A percentile compares a stretch with the other conserved stretches of the same genome.
Evolutionary conservation across 2,113 vertebrate species (phyloP).

Genomic region (Rallus limicola): DNA sequence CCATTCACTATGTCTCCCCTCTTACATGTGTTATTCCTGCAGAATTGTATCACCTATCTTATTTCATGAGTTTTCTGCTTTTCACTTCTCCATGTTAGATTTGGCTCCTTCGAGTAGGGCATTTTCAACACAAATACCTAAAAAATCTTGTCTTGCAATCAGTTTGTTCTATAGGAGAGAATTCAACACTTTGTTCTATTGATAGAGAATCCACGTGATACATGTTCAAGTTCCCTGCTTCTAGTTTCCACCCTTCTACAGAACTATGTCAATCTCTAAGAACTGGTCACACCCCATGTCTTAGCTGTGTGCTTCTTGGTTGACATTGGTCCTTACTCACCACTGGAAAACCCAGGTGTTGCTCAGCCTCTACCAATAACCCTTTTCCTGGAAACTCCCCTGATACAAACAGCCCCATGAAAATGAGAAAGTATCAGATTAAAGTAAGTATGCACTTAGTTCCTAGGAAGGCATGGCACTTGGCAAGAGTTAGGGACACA

Average conservation of each 20-base stretch:
- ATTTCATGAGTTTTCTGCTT: background rate
- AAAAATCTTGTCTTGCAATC: background rate
- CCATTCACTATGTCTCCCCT: background rate
- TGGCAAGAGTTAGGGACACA: background rate
- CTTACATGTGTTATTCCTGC: background rate
- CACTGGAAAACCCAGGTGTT: background rate
- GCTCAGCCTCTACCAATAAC: background rate
- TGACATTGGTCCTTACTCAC: background rate
- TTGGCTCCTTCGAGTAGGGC: background rate
- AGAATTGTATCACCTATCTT: background rate
- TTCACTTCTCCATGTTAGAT: background rate
- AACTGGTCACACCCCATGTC: background rate
- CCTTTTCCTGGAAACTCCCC: background rate
- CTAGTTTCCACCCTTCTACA: background rate
- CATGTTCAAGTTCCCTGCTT: background rate
- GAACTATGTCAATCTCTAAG: background rate
- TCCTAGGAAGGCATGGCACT: background rate
- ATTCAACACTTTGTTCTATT: background rate
- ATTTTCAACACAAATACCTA: background rate
- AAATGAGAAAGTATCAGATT: background rate
- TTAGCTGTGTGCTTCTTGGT: background rate
- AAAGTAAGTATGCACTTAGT: background rate
- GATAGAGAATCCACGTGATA: background rate
- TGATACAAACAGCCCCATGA: background rate
- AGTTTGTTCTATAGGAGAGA: background rate